Percentiles rank a stretch among this genome's conserved stretches.
phyloP scores from a whole-genome alignment of 2,888 invertebrate species.

The Tetragonula carbonaria region DNA sequence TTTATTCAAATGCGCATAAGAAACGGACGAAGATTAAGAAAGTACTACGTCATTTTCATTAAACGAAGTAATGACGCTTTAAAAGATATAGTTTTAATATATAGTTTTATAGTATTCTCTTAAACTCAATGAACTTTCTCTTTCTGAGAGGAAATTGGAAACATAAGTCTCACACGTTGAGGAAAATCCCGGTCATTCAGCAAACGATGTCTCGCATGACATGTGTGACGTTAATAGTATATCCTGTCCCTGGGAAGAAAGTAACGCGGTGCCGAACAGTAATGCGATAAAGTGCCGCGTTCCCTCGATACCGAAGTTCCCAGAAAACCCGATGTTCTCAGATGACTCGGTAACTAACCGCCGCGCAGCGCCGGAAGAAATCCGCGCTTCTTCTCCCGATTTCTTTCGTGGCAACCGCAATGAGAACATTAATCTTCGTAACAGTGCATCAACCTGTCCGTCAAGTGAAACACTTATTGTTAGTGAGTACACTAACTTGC shows the following conservation, averaged over 20 bases:
- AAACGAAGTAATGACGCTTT: no score
- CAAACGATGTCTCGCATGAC: slow-evolving; percentile 3
- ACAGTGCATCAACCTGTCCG: slow-evolving; percentile 67
- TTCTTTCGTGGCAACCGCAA: slow-evolving; percentile 50
- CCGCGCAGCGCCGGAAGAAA: slow-evolving; percentile 47
- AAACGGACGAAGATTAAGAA: no score
- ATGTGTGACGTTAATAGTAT: background rate
- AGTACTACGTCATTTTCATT: no score
- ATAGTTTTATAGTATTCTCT: no score
- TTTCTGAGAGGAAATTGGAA: background rate
- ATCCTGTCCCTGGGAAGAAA: background rate
- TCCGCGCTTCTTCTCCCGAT: slow-evolving; percentile 50
- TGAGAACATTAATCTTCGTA: slow-evolving; percentile 72
- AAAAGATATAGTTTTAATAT: no score
- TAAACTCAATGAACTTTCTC: background rate
- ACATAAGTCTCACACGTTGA: background rate
- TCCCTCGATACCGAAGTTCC: slow-evolving; percentile 12
- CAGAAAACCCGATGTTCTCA: slow-evolving; percentile 51
- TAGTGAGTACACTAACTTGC: slow-evolving; percentile 49
- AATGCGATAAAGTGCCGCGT: slow-evolving; percentile 17
- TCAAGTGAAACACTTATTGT: slow-evolving; percentile 66
- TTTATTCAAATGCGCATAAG: no score
- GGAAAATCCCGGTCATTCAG: slow-evolving; percentile 11
- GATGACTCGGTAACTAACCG: slow-evolving; percentile 11
- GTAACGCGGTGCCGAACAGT: slow-evolving; percentile 18